Percentiles rank a stretch among this genome's conserved stretches.
Conservation (phyloP, 2,797 vertebrate species). For the Eremophila alpestris region DNA sequence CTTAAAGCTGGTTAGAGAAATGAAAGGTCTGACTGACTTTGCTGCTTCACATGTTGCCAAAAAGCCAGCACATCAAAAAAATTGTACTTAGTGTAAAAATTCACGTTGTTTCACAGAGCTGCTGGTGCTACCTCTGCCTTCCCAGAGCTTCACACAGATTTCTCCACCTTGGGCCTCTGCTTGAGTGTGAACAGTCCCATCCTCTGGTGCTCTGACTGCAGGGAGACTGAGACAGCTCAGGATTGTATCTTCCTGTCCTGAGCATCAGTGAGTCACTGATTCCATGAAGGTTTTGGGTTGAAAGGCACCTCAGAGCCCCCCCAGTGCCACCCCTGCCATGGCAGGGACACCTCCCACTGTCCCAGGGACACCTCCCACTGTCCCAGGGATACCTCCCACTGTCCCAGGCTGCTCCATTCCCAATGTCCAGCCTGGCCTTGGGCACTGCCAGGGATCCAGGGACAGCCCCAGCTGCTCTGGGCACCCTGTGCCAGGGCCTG, state of each 20-base stretch:
- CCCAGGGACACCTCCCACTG: not conserved
- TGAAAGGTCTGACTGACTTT: constrained; percentile 36
- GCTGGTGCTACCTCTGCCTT: not conserved
- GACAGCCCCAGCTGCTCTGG: not conserved
- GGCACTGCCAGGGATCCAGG: not conserved
- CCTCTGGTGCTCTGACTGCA: not conserved
- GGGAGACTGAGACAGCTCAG: not conserved
- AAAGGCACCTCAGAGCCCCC: accelerated
- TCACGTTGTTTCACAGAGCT: not conserved
- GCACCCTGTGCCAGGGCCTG: not conserved
- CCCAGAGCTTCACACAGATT: not conserved
- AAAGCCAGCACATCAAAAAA: constrained; percentile 8
- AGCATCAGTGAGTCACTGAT: not conserved
- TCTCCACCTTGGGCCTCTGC: not conserved
- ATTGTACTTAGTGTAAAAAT: not conserved
- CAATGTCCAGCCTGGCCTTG: not conserved
- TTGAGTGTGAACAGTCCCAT: not conserved
- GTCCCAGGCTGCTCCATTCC: not conserved
- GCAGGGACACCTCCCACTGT: not conserved
- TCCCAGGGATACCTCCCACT: not conserved
- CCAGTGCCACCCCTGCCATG: not conserved
- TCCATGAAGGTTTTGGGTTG: not conserved
- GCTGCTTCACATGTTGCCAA: constrained; percentile 1
- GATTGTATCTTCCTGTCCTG: not conserved
- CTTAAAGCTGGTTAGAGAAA: constrained; percentile 34